Evolutionary conservation across 2,797 vertebrate species (phyloP), one percentile per base, ranked within the genome.

Genomic region (Orestias chungarensis): DNA sequence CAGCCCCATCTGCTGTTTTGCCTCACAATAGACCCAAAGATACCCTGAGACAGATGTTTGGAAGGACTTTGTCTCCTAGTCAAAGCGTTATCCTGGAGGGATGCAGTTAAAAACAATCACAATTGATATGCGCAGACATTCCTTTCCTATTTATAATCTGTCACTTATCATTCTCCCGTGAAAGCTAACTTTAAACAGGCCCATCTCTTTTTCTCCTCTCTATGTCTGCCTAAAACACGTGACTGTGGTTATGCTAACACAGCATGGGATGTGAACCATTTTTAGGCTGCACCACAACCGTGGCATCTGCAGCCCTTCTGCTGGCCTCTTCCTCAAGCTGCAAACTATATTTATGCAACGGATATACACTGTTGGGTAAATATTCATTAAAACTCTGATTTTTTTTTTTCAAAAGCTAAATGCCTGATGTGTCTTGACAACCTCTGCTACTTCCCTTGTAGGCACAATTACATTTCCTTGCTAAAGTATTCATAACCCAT

Each of bases 1-100:
- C 85, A 92, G 89, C 90, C 79, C 91, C 94, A 93, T 91, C 93
- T 95, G 86, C 91, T 94, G 94, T 92, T 90, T 75, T 59, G 1
- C 49, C 44, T 89, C 50, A 86, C 86, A 90, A 85, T 74, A 79
- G 76, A 75, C 86, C 68, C 65, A 69, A 57, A 76, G 81, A 74
- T 78, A 68, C 66, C 76, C 72, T 61, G 49, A 85, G 86, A 71
- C 76, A 84, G 75, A 79, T 82, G 84, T 88, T 78, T 86, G 74
- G 43, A 27, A 17, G 44, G 65, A 83, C 69, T 33, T 62, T 75
- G 65, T 75, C 67, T 84, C 70, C 59, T 44, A 49, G 79, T 38
- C 66, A 31, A 83, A 88, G 73, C 74, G 75, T 69, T 65, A 40
- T 49, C 74, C 72, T 62, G 44, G 50, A 77, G 71, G 76, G 59